These are phyloP conservation scores for Burhinus oedicnemus DNA, from an alignment of 2,113 vertebrate genomes.

Conservation along the genomic window DNA sequence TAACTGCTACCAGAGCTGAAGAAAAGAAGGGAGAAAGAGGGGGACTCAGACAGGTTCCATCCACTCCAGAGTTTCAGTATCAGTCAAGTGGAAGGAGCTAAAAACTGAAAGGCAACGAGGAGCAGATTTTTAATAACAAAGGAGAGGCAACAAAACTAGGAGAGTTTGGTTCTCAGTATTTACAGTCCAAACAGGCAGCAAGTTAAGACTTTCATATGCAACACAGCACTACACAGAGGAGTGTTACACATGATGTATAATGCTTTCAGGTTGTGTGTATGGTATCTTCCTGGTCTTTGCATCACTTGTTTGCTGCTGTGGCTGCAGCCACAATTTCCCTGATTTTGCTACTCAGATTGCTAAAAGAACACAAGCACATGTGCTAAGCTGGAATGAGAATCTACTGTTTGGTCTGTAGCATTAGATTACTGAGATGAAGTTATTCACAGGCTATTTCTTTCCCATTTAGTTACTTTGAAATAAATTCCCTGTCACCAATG, in stretches of 20 bases:
- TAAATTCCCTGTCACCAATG: not conserved
- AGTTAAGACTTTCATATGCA: not conserved
- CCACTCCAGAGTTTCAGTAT: not conserved
- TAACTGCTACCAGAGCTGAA: not conserved
- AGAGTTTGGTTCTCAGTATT: not conserved
- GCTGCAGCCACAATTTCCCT: not conserved
- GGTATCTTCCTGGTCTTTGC: not conserved
- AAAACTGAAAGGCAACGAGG: not conserved
- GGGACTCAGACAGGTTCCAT: not conserved
- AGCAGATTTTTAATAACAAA: not conserved
- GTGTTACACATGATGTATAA: fast-evolving
- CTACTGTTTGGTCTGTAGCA: not conserved
- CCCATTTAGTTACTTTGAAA: conserved; percentile 4
- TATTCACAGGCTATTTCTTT: not conserved
- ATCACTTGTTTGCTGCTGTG: not conserved
- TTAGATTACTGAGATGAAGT: conserved; percentile 16
- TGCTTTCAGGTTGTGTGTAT: not conserved
- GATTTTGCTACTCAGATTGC: not conserved
- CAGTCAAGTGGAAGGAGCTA: not conserved
- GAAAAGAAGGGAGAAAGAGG: not conserved
- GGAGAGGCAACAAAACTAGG: not conserved
- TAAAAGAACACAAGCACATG: not conserved
- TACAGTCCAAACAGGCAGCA: not conserved
- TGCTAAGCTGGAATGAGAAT: not conserved
- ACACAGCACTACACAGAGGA: not conserved